These are phyloP conservation scores for Cygnus atratus DNA, from an alignment of 2,113 vertebrate species.

Conservation along the genomic window DNA sequence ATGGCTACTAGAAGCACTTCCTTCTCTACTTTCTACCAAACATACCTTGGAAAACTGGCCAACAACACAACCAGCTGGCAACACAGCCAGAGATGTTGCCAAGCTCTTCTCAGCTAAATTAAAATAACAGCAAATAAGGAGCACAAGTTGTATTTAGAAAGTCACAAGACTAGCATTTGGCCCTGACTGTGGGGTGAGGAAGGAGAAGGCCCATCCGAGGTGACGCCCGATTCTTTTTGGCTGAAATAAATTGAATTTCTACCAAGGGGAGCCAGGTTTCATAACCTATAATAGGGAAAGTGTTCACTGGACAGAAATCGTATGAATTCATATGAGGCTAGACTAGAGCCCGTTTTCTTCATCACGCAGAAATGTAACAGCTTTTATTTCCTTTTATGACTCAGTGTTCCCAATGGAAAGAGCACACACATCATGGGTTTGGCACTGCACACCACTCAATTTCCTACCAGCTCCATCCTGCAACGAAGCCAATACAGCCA, in stretches of 20 bases:
- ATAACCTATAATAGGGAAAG: not conserved
- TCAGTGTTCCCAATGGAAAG: slow-evolving; percentile 58
- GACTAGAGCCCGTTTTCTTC: not conserved
- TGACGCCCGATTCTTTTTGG: slow-evolving; percentile 36
- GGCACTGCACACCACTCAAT: not conserved
- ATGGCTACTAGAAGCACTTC: not conserved
- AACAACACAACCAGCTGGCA: not conserved
- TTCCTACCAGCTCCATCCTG: slow-evolving; percentile 11
- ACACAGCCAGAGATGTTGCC: not conserved
- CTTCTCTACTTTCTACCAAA: not conserved
- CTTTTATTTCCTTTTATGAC: not conserved
- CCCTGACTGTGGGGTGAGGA: not conserved
- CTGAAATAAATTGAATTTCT: slow-evolving; percentile 9
- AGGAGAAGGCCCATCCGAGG: slow-evolving; percentile 9
- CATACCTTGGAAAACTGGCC: not conserved
- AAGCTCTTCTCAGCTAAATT: not conserved
- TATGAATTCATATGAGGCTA: not conserved
- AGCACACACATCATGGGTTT: slow-evolving; percentile 23
- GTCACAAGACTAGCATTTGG: slow-evolving; percentile 14
- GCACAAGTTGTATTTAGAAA: not conserved
- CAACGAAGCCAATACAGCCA: not conserved
- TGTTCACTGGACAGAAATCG: not conserved
- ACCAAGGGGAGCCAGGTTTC: slow-evolving; percentile 21
- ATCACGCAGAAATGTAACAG: not conserved
- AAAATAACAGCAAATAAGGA: not conserved